Evolutionary conservation across 1,140 invertebrate species (phyloP).

Genomic region (Formica selysi): DNA sequence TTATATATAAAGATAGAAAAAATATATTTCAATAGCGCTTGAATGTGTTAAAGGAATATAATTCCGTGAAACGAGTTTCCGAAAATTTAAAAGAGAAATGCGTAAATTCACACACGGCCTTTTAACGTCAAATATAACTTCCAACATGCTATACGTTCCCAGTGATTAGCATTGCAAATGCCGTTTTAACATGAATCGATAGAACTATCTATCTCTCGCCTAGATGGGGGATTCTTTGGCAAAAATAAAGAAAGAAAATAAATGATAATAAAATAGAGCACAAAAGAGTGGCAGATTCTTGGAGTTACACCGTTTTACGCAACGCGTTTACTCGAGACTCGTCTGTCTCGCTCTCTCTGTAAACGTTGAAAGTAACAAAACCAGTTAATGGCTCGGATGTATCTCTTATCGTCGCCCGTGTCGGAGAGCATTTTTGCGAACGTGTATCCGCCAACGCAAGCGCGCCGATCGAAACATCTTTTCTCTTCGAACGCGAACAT

Average conservation of each 20-base stretch:
- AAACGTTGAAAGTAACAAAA: not conserved
- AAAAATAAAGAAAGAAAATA: not conserved
- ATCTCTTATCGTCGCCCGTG: not conserved
- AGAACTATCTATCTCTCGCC: no score
- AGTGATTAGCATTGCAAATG: slow-evolving; percentile 1
- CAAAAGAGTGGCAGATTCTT: not conserved
- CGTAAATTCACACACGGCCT: not conserved
- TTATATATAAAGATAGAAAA: not conserved
- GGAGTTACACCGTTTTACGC: not conserved
- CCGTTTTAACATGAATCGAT: not conserved
- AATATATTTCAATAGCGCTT: not conserved
- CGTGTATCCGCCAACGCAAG: not conserved
- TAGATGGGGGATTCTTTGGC: not conserved
- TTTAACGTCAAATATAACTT: not conserved
- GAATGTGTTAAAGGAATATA: not conserved
- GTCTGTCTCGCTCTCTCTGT: not conserved
- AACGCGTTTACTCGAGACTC: not conserved
- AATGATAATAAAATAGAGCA: not conserved
- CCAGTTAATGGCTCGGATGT: not conserved
- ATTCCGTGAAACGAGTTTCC: not conserved
- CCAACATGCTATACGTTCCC: not conserved
- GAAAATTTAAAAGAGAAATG: not conserved
- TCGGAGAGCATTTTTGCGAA: not conserved
- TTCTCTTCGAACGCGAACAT: not conserved
- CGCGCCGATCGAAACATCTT: not conserved